These are phyloP conservation scores for Drosophila dunni DNA, from an alignment of 1,140 invertebrate species.

Conservation along the genomic window DNA sequence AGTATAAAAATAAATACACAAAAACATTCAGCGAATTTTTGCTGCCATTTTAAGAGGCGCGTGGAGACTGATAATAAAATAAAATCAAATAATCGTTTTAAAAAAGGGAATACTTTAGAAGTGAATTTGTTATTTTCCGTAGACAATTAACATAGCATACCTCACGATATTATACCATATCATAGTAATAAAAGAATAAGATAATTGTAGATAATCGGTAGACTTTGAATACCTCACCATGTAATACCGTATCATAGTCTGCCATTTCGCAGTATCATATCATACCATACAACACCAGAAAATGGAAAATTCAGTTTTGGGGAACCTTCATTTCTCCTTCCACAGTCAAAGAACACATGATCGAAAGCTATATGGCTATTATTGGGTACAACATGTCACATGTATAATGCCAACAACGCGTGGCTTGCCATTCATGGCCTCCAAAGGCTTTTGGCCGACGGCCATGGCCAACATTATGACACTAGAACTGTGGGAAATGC, in stretches of 20 bases:
- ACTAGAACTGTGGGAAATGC: neutral
- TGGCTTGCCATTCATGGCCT: conserved; percentile 55
- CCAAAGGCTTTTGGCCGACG: conserved; percentile 48
- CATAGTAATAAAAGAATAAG: too few species aligned
- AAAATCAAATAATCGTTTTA: neutral
- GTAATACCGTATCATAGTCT: too few species aligned
- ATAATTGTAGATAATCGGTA: too few species aligned
- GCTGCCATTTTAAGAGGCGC: conserved; percentile 32
- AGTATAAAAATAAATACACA: conserved; percentile 69
- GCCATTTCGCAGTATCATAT: too few species aligned
- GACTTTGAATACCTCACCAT: too few species aligned
- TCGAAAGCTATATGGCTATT: conserved; percentile 51
- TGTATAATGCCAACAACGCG: conserved; percentile 50
- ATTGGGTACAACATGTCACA: conserved; percentile 64
- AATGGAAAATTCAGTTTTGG: conserved; percentile 4
- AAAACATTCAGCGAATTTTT: conserved; percentile 37
- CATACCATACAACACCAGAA: neutral
- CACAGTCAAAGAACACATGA: conserved; percentile 56
- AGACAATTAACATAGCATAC: neutral
- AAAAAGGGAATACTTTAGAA: neutral
- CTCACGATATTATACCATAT: neutral
- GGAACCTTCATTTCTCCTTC: conserved; percentile 80
- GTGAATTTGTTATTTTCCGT: neutral
- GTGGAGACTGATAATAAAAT: conserved; percentile 19
- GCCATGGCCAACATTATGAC: conserved; percentile 65